Conservation (phyloP, 2,888 invertebrate species). For the Erynnis tages region DNA sequence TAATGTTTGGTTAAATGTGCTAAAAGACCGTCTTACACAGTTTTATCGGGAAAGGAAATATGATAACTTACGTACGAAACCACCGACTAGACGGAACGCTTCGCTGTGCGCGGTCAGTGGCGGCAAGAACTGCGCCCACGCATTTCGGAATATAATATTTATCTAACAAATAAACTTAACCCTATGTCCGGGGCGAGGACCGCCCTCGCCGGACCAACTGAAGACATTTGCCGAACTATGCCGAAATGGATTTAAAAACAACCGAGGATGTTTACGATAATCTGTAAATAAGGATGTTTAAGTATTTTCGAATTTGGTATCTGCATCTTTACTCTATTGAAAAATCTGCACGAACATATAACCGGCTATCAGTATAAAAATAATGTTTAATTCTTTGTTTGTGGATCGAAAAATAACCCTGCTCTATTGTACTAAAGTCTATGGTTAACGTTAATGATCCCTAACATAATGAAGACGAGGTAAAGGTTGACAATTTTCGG, state of each 20-base stretch:
- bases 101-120: conserved; percentile 44
- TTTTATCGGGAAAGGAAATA: conserved; percentile 27
- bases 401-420: conserved; percentile 82
- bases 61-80: conserved; percentile 25
- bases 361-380: conserved; percentile 81
- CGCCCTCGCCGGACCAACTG: conserved; percentile 60
- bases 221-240: conserved; percentile 65
- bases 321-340: conserved; percentile 64
- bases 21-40: conserved; percentile 24
- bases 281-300: conserved; percentile 64
- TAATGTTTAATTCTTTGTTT: conserved; percentile 76
- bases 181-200: conserved; percentile 60
- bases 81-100: conserved; percentile 38
- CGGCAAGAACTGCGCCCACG: conserved; percentile 51
- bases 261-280: conserved; percentile 73
- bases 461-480: conserved; percentile 78
- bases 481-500: conserved; percentile 77
- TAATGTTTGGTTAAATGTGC: conserved; percentile 28
- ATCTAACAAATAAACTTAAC: conserved; percentile 78
- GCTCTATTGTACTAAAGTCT: conserved; percentile 80
- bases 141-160: conserved; percentile 67
- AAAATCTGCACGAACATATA: conserved; percentile 75
- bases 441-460: conserved; percentile 79
- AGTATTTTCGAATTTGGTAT: conserved; percentile 63
- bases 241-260: conserved; percentile 66